Percentiles rank a stretch among this genome's conserved stretches.
These are phyloP conservation scores for Drosophila littoralis DNA, from an alignment of 1,140 invertebrate genomes.

Conservation along the genomic window DNA sequence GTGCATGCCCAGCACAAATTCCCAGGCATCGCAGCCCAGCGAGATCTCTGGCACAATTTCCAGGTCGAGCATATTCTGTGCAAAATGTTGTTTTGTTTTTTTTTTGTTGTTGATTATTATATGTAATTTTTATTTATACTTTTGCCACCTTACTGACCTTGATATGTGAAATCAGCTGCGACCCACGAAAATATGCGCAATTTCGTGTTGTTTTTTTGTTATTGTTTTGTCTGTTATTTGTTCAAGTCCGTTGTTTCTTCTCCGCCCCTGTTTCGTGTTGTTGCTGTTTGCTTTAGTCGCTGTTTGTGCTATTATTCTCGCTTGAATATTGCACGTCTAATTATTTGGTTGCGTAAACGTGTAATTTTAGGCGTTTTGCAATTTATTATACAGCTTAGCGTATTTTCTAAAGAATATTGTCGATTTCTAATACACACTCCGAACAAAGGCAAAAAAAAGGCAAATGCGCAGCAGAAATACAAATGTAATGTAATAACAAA, in stretches of 20 bases:
- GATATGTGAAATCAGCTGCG: slow-evolving; percentile 78
- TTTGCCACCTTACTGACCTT: slow-evolving; percentile 74
- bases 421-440: slow-evolving; percentile 62
- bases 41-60: slow-evolving; percentile 98
- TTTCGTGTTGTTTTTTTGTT: slow-evolving; percentile 61
- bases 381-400: slow-evolving; percentile 55
- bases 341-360: slow-evolving; percentile 42
- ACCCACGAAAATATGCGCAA: slow-evolving; percentile 75
- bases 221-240: slow-evolving; percentile 59
- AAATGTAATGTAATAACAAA: slow-evolving; percentile 81
- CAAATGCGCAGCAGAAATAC: slow-evolving; percentile 78
- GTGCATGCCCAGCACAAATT: slow-evolving; percentile 99
- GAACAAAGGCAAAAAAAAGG: slow-evolving; percentile 70
- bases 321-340: slow-evolving; percentile 21
- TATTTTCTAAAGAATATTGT: slow-evolving; percentile 49
- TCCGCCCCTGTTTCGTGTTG: slow-evolving; percentile 18
- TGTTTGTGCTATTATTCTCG: slow-evolving; percentile 34
- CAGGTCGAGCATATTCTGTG: slow-evolving; percentile 93
- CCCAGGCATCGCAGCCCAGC: slow-evolving; percentile 98
- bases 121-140: slow-evolving; percentile 33
- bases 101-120: slow-evolving; percentile 35
- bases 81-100: slow-evolving; percentile 12
- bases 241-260: slow-evolving; percentile 44
- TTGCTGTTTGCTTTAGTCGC: slow-evolving; percentile 14
- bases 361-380: slow-evolving; percentile 40